Evolutionary conservation across 1,140 invertebrate genomes (phyloP).

Genomic region (Hyposmocoma kahamanoa): DNA sequence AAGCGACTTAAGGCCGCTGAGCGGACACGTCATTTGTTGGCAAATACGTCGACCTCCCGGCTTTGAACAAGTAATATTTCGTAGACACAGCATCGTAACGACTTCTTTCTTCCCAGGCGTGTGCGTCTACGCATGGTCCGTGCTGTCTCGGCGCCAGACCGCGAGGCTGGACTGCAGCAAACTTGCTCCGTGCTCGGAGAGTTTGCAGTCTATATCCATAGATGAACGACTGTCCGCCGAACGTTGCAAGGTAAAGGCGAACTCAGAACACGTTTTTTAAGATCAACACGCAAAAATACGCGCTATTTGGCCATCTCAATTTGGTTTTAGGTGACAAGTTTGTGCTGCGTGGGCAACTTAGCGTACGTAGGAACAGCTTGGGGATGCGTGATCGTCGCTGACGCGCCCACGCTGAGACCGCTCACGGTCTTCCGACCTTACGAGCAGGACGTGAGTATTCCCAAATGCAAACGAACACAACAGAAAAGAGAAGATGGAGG

Average conservation of each 20-base stretch:
- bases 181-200: constrained; percentile 92
- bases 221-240: constrained; percentile 89
- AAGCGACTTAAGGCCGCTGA: too few species aligned
- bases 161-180: constrained; percentile 94
- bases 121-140: constrained; percentile 89
- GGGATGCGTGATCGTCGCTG: constrained; percentile 93
- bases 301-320: too few species aligned
- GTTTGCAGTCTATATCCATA: constrained; percentile 91
- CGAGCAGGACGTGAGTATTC: constrained; percentile 86
- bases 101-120: constrained; percentile 37
- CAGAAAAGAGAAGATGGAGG: too few species aligned
- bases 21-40: too few species aligned
- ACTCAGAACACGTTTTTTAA: too few species aligned
- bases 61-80: too few species aligned
- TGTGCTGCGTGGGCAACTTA: constrained; percentile 80
- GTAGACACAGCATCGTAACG: too few species aligned
- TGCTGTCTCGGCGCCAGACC: constrained; percentile 75
- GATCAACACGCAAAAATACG: too few species aligned
- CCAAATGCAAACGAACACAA: background rate
- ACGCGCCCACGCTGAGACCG: constrained; percentile 84
- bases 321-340: constrained; percentile 87
- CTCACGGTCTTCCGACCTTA: constrained; percentile 93
- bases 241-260: constrained; percentile 80
- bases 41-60: too few species aligned
- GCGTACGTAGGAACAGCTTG: constrained; percentile 93